Conservation (phyloP, 30 jellyfish, hydroid and myxozoan genomes). For the Turritopsis rubra region DNA sequence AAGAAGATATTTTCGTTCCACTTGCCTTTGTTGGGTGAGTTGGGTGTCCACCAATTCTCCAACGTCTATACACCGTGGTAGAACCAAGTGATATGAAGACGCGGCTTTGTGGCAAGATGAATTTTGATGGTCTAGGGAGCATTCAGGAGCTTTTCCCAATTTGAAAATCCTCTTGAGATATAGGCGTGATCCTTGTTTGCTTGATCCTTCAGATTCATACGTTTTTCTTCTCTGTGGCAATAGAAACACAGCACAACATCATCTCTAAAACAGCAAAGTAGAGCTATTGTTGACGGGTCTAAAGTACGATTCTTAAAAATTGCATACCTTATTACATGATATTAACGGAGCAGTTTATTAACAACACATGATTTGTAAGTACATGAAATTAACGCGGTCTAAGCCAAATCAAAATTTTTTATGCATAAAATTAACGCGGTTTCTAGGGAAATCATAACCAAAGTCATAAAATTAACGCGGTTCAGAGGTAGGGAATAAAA, state of each 20-base stretch:
- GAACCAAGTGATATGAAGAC: not conserved
- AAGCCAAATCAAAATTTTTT: too few species aligned
- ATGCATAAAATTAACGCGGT: too few species aligned
- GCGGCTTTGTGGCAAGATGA: not conserved
- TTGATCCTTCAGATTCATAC: not conserved
- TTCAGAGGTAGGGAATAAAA: too few species aligned
- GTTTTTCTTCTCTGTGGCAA: not conserved
- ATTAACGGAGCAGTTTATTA: too few species aligned
- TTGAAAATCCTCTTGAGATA: not conserved
- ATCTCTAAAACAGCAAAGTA: not conserved
- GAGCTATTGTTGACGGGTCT: too few species aligned
- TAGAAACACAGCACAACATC: not conserved
- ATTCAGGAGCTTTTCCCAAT: constrained; percentile 16
- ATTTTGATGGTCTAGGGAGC: constrained; percentile 1
- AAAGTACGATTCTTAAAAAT: too few species aligned
- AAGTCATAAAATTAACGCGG: too few species aligned
- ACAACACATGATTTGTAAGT: too few species aligned
- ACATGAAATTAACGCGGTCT: too few species aligned
- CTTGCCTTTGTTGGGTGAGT: not conserved
- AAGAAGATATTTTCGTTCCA: not conserved
- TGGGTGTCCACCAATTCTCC: constrained; percentile 3
- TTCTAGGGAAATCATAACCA: too few species aligned
- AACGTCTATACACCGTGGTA: not conserved
- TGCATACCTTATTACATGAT: too few species aligned
- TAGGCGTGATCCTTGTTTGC: not conserved